A percentile compares a stretch with the other conserved stretches of the same genome.
Evolutionary conservation across 1,140 invertebrate genomes (phyloP).

Genomic region (Zaprionus gabonicus): DNA sequence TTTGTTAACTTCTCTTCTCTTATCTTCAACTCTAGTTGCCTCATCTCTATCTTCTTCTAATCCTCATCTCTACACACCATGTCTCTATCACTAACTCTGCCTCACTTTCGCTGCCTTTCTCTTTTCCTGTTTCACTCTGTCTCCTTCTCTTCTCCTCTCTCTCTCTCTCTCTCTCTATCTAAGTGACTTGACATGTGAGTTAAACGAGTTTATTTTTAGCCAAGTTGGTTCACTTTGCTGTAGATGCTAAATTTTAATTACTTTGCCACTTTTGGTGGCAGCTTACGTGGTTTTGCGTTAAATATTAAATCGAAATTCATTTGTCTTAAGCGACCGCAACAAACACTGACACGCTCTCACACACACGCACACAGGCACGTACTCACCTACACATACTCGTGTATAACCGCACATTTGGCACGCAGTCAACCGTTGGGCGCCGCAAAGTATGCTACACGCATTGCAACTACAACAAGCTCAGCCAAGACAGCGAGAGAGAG

Average conservation of each 20-base stretch:
- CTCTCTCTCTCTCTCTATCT: background rate
- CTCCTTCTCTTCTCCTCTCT: background rate
- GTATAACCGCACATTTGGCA: slow-evolving; percentile 46
- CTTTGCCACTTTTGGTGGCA: slow-evolving; percentile 67
- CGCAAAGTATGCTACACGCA: slow-evolving; percentile 67
- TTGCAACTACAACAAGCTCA: slow-evolving; percentile 26
- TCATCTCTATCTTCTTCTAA: background rate
- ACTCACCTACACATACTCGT: background rate
- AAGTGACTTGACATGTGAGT: background rate
- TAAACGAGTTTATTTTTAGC: slow-evolving; percentile 6
- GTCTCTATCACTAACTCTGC: background rate
- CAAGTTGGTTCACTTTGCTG: background rate
- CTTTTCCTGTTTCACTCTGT: background rate
- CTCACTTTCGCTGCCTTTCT: background rate
- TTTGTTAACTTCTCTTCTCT: no score
- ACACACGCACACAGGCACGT: background rate
- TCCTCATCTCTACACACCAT: no score
- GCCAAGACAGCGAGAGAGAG: no score
- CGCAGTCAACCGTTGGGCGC: slow-evolving; percentile 39
- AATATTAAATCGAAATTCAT: slow-evolving; percentile 71
- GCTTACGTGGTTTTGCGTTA: slow-evolving; percentile 60
- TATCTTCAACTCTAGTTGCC: background rate
- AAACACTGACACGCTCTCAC: background rate
- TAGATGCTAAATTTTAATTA: slow-evolving; percentile 67
- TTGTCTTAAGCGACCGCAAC: slow-evolving; percentile 63